Conservation (phyloP, 1,140 invertebrate genomes). For the Phocides pigmalion region DNA sequence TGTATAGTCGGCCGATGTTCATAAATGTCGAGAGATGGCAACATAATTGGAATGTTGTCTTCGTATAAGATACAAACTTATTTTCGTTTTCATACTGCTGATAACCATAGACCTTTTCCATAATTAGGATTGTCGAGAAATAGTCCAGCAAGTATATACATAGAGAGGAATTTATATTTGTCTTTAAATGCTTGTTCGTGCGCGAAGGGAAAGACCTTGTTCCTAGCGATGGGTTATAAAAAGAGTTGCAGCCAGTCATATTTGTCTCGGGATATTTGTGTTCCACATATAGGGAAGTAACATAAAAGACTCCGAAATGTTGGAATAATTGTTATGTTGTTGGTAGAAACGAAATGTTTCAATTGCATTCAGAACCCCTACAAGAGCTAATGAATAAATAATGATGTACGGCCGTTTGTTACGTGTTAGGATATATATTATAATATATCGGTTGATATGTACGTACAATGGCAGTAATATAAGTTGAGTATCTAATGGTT, state of each 20-base stretch:
- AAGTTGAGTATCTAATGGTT: slow-evolving; percentile 45
- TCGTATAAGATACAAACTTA: not conserved
- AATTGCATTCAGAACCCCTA: not conserved
- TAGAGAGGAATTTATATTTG: not conserved
- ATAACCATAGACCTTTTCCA: not conserved
- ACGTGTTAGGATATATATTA: slow-evolving; percentile 1
- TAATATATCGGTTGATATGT: not conserved
- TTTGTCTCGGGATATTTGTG: too few relatives aligned
- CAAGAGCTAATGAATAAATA: not conserved
- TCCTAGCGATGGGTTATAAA: too few relatives aligned
- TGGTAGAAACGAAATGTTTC: not conserved
- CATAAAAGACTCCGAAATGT: not conserved
- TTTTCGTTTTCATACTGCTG: too few relatives aligned
- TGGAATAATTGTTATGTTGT: not conserved
- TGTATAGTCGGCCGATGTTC: not conserved
- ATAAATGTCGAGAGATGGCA: not conserved
- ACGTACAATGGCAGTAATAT: not conserved
- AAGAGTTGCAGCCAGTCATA: too few relatives aligned
- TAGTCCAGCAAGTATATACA: not conserved
- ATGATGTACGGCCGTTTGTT: too few relatives aligned
- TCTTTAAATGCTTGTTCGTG: too few relatives aligned
- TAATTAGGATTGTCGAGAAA: not conserved
- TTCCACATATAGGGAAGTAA: too few relatives aligned
- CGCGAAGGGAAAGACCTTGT: too few relatives aligned
- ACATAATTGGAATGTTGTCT: not conserved